These are phyloP conservation scores for Scaptomyza hsui DNA, from an alignment of 1,140 invertebrate species.

Conservation along the genomic window DNA sequence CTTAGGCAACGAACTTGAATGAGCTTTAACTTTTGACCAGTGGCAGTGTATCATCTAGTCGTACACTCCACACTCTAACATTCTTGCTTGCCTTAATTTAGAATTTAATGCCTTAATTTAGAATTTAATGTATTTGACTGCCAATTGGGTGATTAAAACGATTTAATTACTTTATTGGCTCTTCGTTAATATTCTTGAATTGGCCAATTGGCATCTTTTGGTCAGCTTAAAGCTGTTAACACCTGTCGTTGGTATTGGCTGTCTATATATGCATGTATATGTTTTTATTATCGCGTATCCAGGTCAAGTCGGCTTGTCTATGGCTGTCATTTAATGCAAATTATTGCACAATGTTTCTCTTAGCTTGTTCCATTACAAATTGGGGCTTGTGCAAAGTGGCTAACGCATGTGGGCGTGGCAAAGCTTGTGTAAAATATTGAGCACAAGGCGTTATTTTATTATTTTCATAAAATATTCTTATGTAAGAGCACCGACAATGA, in stretches of 20 bases:
- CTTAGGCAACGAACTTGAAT: conserved; percentile 61
- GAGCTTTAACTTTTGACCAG: not conserved
- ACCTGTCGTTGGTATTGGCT: conserved; percentile 54
- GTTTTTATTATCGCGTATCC: conserved; percentile 58
- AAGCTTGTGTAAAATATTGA: conserved; percentile 10
- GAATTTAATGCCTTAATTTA: too few relatives aligned
- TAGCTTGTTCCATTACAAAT: conserved; percentile 58
- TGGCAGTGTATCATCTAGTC: not conserved
- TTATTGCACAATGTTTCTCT: conserved; percentile 60
- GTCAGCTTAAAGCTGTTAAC: conserved; percentile 30
- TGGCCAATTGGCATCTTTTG: conserved; percentile 26
- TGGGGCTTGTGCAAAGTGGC: conserved; percentile 50
- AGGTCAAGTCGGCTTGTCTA: conserved; percentile 67
- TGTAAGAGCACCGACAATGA: conserved; percentile 9
- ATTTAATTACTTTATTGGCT: conserved; percentile 40
- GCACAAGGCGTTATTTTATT: conserved; percentile 41
- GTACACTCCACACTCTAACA: too few relatives aligned
- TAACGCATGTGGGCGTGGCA: conserved; percentile 53
- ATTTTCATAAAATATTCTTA: not conserved
- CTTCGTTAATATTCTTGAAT: conserved; percentile 2
- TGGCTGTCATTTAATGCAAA: conserved; percentile 70
- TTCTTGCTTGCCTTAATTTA: not conserved
- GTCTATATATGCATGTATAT: conserved; percentile 4
- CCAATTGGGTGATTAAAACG: conserved; percentile 24
- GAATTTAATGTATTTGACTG: not conserved